Evolutionary conservation across 2,113 vertebrate genomes (phyloP), one percentile per base, ranked within the genome.

Genomic region (Pimephales promelas): DNA sequence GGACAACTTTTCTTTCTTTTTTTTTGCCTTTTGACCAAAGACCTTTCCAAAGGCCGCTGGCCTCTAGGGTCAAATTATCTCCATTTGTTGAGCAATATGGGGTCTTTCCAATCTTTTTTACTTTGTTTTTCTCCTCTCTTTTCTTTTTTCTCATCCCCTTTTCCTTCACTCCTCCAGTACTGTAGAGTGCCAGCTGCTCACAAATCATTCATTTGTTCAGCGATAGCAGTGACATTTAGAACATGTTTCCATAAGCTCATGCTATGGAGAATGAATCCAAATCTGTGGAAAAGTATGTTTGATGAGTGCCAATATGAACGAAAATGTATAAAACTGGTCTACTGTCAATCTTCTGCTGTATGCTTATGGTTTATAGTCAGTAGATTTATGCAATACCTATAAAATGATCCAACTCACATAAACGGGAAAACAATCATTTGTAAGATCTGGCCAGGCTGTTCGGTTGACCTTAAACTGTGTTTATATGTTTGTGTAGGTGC

Each of bases 211-310:
- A 88, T 91, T 87, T 73, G 90, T 91, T 83, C 78, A 66, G 68
- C 82, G 90, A 90, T 92, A 92, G 89, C 86, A 89, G 87, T 90
- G 90, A 88, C 92, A 93, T 93, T 94, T 92, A 88, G 84, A 87
- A 84, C 81, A 79, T 34, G 66, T 88, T 91, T 91, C 89, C 86
- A 89, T 28, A 52, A 83, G 31, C 86, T 92, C 93, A 92, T 90
- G 90, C 87, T 83, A 89, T 93, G 90, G 90, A 92, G 91, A 82
- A 82, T 49, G 5, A 88, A 81, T 88, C 40, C 68, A 79, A 82
- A 34, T 54, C 68, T 83, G 61, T 89, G 89, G 86, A 91, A 82
- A 70, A 10, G 36, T 62, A 31, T 77, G n/a, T 61, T 79, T 79
- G 34, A 36, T 76, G 52, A 36, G 31, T 22, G 22, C 40, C 70